Conservation (phyloP, 2,888 invertebrate species). For the Dinocampus coccinellae region DNA sequence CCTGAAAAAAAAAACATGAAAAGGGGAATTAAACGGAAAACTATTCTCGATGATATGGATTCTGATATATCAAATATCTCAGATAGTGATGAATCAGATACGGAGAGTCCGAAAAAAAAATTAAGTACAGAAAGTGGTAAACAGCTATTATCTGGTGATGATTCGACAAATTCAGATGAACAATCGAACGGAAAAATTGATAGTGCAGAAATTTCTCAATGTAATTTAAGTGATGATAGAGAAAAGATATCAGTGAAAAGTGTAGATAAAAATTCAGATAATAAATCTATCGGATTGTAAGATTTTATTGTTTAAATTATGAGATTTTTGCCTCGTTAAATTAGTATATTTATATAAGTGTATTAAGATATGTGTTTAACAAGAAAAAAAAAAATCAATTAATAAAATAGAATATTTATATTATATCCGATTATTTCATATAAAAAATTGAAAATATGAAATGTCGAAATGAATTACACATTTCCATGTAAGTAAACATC, state of each 20-base stretch:
- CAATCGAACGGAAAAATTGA: neutral
- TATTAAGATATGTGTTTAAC: neutral
- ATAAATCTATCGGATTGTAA: neutral
- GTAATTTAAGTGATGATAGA: neutral
- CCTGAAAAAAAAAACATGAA: constrained; percentile 48
- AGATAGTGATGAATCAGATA: constrained; percentile 49
- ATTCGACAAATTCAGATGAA: constrained; percentile 8
- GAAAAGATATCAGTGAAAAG: neutral
- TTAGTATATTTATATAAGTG: neutral
- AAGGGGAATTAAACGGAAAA: constrained; percentile 50
- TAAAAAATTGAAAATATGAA: neutral
- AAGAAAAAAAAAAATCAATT: neutral
- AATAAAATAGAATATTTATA: neutral
- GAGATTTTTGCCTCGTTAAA: too few relatives aligned
- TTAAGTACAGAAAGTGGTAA: constrained; percentile 23
- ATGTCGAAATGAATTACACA: neutral
- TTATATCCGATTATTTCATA: neutral
- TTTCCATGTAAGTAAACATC: neutral
- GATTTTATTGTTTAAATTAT: too few relatives aligned
- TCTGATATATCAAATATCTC: constrained; percentile 58
- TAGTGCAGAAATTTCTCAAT: neutral
- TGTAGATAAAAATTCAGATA: neutral
- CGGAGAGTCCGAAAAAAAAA: constrained; percentile 35
- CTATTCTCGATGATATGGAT: constrained; percentile 60
- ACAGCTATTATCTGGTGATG: constrained; percentile 8